Conservation (phyloP, 2,113 vertebrate species). For the Salvator merianae region DNA sequence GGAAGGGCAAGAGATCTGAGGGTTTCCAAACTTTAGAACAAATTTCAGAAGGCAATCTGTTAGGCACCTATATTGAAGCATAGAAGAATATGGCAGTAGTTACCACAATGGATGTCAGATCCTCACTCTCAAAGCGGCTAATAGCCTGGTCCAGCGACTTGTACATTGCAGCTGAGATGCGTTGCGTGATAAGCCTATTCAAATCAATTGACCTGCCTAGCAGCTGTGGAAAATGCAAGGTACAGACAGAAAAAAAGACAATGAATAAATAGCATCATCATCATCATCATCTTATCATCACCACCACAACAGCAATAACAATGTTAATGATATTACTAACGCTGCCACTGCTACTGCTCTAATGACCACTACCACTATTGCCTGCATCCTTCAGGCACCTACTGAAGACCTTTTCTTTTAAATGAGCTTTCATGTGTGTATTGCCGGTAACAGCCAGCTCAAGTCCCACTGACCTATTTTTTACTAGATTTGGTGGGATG, state of each 20-base stretch:
- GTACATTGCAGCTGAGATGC: slow-evolving; percentile 98
- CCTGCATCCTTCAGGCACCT: too few species aligned
- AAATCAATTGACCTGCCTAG: slow-evolving; percentile 96
- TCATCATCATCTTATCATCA: too few species aligned
- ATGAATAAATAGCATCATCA: not conserved
- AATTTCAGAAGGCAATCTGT: not conserved
- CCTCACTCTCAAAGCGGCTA: slow-evolving; percentile 98
- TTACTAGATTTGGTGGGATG: too few species aligned
- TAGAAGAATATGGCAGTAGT: slow-evolving; percentile 50
- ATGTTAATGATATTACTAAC: too few species aligned
- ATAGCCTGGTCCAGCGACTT: slow-evolving; percentile 98
- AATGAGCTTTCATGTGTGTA: too few species aligned
- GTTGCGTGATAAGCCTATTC: slow-evolving; percentile 97
- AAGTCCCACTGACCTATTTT: too few species aligned
- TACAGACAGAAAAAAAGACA: not conserved
- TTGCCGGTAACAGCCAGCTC: too few species aligned
- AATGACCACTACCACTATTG: too few species aligned
- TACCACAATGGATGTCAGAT: slow-evolving; percentile 98
- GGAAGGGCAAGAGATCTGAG: slow-evolving; percentile 9
- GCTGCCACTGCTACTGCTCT: too few species aligned
- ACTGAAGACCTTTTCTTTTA: too few species aligned
- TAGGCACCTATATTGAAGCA: not conserved
- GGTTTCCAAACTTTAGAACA: slow-evolving; percentile 24
- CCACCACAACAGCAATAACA: too few species aligned
- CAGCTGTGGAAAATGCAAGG: slow-evolving; percentile 74